These are phyloP conservation scores for Scatophagus argus DNA, from an alignment of 2,113 vertebrate genomes.

Conservation along the genomic window DNA sequence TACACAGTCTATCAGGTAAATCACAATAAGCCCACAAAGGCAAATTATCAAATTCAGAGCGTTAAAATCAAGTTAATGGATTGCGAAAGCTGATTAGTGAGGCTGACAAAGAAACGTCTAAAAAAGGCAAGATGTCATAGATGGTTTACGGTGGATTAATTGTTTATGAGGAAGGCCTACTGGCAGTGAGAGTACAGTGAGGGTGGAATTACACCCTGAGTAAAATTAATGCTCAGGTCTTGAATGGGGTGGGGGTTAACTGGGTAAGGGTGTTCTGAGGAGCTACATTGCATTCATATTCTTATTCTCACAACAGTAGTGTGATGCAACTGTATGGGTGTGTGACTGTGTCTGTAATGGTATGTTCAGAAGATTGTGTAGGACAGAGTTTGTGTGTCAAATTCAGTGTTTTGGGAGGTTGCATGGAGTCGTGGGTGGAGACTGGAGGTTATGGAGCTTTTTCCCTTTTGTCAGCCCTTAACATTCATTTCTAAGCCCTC, in stretches of 20 bases:
- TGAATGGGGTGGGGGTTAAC: constrained; percentile 30
- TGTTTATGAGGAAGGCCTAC: constrained; percentile 67
- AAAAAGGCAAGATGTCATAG: constrained; percentile 62
- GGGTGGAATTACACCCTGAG: constrained; percentile 72
- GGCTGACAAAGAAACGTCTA: constrained; percentile 57
- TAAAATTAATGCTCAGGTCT: constrained; percentile 65
- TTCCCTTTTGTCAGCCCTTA: constrained; percentile 73
- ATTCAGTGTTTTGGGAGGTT: constrained; percentile 49
- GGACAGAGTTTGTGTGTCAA: constrained; percentile 51
- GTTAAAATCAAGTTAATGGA: constrained; percentile 75
- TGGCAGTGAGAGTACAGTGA: constrained; percentile 51
- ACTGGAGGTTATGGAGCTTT: constrained; percentile 81
- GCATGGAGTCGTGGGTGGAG: constrained; percentile 63
- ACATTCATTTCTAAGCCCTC: constrained; percentile 75
- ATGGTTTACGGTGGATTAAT: constrained; percentile 68
- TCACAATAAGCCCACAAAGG: constrained; percentile 59
- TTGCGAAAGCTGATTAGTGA: constrained; percentile 75
- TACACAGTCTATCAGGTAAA: constrained; percentile 56
- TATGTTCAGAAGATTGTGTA: constrained; percentile 47
- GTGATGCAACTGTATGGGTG: constrained; percentile 13
- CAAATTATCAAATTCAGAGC: constrained; percentile 65
- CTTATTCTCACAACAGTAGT: constrained; percentile 10
- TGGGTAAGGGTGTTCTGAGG: constrained; percentile 46
- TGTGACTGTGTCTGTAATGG: constrained; percentile 43
- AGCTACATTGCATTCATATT: constrained; percentile 30